These are phyloP conservation scores for Acheta domesticus DNA, from an alignment of 2,888 invertebrate genomes.

Conservation along the genomic window DNA sequence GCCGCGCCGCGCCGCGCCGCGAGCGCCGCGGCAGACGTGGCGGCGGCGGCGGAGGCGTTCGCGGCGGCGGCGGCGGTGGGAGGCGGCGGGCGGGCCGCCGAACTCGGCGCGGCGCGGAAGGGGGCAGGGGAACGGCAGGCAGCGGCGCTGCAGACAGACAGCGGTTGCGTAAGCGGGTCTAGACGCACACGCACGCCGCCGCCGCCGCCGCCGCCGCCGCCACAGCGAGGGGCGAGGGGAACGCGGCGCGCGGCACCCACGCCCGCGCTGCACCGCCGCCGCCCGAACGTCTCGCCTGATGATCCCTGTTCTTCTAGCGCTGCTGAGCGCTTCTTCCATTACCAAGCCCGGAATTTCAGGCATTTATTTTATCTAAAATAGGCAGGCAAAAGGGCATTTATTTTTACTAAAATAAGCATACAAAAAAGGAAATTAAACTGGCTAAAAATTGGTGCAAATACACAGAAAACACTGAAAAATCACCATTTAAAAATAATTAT, in stretches of 20 bases:
- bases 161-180: conserved; percentile 18
- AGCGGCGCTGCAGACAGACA: not conserved
- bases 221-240: not conserved
- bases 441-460: too few relatives aligned
- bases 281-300: too few relatives aligned
- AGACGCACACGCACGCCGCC: not conserved
- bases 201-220: not conserved
- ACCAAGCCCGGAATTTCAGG: too few relatives aligned
- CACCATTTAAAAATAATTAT: too few relatives aligned
- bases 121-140: not conserved
- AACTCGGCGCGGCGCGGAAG: not conserved
- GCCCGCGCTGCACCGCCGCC: not conserved
- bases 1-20: not conserved
- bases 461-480: too few relatives aligned
- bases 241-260: not conserved
- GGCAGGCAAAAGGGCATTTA: too few relatives aligned
- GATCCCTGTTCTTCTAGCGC: too few relatives aligned
- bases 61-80: not conserved
- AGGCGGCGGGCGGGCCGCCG: not conserved
- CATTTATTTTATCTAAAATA: too few relatives aligned
- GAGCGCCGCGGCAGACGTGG: not conserved
- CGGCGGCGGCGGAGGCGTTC: not conserved
- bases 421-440: too few relatives aligned
- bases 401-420: too few relatives aligned
- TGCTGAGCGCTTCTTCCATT: too few relatives aligned